Evolutionary conservation across 2,888 invertebrate species (phyloP).

Genomic region (Apomyelois bistriatella): DNA sequence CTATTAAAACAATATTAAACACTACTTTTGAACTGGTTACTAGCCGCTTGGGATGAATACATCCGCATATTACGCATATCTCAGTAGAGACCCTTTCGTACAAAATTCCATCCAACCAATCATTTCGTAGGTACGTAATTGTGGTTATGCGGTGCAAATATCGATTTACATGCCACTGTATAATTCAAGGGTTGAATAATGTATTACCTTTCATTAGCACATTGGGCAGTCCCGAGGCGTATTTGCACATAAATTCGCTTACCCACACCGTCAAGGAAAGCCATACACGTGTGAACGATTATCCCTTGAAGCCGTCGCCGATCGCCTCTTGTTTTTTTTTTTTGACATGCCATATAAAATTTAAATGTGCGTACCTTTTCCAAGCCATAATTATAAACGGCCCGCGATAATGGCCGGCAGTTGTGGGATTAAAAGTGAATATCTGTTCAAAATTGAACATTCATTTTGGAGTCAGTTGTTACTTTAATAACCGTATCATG

Average conservation of each 20-base stretch:
- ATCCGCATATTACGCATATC: slow-evolving; percentile 6
- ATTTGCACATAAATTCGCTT: slow-evolving; percentile 78
- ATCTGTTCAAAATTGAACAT: slow-evolving; percentile 11
- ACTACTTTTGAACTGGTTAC: not conserved
- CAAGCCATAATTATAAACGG: slow-evolving; percentile 16
- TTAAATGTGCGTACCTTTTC: slow-evolving; percentile 22
- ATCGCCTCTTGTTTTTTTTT: slow-evolving; percentile 51
- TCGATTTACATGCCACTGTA: slow-evolving; percentile 79
- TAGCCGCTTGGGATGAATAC: not conserved
- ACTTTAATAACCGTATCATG: slow-evolving; percentile 6
- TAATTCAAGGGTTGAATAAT: slow-evolving; percentile 79
- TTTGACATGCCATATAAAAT: slow-evolving; percentile 29
- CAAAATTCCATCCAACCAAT: slow-evolving; percentile 40
- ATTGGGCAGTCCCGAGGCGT: slow-evolving; percentile 72
- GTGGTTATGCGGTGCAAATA: slow-evolving; percentile 75
- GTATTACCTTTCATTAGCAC: slow-evolving; percentile 80
- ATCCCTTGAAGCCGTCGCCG: slow-evolving; percentile 52
- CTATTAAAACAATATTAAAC: not conserved
- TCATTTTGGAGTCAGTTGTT: slow-evolving; percentile 6
- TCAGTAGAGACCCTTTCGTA: slow-evolving; percentile 8
- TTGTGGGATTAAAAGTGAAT: slow-evolving; percentile 8
- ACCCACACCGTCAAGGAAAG: slow-evolving; percentile 66
- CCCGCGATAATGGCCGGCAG: slow-evolving; percentile 4
- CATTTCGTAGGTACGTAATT: slow-evolving; percentile 57
- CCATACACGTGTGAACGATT: slow-evolving; percentile 66